Conservation (phyloP, 2,888 invertebrate species). For the Trichopria drosophilae region DNA sequence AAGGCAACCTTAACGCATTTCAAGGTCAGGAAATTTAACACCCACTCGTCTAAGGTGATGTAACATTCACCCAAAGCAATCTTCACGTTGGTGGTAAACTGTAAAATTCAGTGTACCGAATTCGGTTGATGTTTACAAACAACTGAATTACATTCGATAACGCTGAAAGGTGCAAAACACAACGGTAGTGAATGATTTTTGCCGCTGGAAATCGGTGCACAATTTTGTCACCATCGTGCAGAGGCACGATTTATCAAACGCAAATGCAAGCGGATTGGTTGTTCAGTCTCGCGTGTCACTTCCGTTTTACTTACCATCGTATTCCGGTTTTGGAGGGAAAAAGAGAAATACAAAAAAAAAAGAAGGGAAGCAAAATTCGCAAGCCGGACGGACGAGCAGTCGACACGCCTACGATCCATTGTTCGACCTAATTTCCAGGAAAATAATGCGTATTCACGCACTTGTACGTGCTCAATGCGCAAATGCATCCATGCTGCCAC, state of each 20-base stretch:
- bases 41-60: too few species aligned
- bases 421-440: conserved; percentile 41
- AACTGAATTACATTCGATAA: too few species aligned
- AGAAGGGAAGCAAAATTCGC: conserved; percentile 33
- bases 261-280: conserved; percentile 46
- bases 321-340: conserved; percentile 42
- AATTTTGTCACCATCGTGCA: conserved; percentile 1
- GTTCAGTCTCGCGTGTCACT: conserved; percentile 51
- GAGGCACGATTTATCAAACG: too few species aligned
- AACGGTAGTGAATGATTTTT: too few species aligned
- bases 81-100: too few species aligned
- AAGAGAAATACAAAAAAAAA: conserved; percentile 22
- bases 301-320: conserved; percentile 48
- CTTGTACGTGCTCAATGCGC: too few species aligned
- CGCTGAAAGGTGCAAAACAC: too few species aligned
- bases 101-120: too few species aligned
- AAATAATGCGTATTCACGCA: conserved; percentile 31
- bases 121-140: too few species aligned
- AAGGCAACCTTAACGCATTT: too few species aligned
- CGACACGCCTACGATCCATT: conserved; percentile 43
- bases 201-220: neutral
- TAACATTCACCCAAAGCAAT: too few species aligned
- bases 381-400: conserved; percentile 39
- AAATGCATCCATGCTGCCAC: conserved; percentile 35
- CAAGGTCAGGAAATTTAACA: too few species aligned